Evolutionary conservation across 2,113 vertebrate species (phyloP).

Genomic region (Salminus brasiliensis): DNA sequence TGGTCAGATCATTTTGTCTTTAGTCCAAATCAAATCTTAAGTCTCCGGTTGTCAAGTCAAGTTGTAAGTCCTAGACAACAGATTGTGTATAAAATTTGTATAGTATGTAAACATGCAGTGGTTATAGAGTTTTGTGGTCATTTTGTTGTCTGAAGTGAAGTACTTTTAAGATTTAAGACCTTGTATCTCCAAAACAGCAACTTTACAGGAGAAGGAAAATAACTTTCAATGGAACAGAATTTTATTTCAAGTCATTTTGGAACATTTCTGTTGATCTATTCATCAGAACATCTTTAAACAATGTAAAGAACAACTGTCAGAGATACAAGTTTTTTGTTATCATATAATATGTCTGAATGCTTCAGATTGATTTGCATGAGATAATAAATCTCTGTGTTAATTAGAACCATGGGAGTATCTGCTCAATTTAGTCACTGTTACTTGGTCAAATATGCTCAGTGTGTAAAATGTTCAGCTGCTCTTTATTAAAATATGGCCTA

Average conservation of each 20-base stretch:
- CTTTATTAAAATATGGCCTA: no score
- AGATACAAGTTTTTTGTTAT: neutral
- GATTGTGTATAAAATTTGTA: neutral
- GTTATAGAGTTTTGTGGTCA: neutral
- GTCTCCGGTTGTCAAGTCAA: neutral
- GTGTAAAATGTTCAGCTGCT: no score
- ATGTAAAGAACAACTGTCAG: no score
- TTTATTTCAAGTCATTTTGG: no score
- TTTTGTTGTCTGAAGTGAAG: no score
- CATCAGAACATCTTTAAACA: no score
- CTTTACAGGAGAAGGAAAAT: no score
- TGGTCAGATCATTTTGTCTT: neutral
- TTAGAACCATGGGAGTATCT: neutral
- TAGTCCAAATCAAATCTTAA: neutral
- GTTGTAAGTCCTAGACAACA: neutral
- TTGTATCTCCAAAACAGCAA: no score
- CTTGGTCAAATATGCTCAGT: neutral
- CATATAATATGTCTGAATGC: neutral
- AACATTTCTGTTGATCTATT: no score
- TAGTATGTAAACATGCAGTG: neutral
- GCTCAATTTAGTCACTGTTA: neutral
- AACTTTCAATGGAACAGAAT: no score
- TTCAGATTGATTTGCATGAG: neutral
- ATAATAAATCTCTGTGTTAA: neutral
- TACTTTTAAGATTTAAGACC: no score